Percentiles rank a stretch among this genome's conserved stretches.
phyloP scores from a whole-genome alignment of 2,113 vertebrate genomes.

The Dunckerocampus dactyliophorus region DNA sequence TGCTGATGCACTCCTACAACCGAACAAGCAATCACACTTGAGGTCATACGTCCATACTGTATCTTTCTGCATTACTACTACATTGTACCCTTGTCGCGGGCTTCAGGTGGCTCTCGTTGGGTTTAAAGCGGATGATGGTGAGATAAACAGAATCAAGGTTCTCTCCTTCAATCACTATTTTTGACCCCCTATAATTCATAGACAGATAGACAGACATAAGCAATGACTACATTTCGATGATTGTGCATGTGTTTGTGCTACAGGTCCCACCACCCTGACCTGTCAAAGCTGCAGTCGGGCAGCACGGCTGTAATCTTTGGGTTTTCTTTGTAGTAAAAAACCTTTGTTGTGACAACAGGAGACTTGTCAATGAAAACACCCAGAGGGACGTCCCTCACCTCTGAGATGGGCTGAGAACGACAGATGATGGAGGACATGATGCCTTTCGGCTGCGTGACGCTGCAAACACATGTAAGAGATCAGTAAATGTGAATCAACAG shows the following conservation, averaged over 20 bases:
- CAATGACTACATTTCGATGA: neutral
- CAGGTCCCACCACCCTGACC: conserved; percentile 42
- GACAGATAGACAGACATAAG: conserved; percentile 9
- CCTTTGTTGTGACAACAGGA: conserved; percentile 69
- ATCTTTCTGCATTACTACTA: no score
- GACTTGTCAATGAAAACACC: conserved; percentile 82
- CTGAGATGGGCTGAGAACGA: conserved; percentile 66
- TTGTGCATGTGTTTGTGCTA: no score
- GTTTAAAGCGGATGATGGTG: conserved; percentile 75
- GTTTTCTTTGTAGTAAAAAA: conserved; percentile 82
- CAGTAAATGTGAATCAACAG: neutral
- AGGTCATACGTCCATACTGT: neutral
- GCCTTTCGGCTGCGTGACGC: conserved; percentile 56
- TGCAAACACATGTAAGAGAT: conserved; percentile 33
- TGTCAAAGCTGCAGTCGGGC: conserved; percentile 83
- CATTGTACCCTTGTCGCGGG: conserved; percentile 66
- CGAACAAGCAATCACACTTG: neutral
- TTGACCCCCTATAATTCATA: conserved; percentile 74
- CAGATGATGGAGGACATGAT: conserved; percentile 74
- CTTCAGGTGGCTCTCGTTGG: conserved; percentile 74
- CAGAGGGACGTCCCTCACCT: conserved; percentile 72
- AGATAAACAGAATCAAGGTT: conserved; percentile 84
- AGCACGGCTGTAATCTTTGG: conserved; percentile 72
- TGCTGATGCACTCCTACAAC: conserved; percentile 71
- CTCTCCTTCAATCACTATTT: conserved; percentile 78